Evolutionary conservation across 2,888 invertebrate genomes (phyloP).

Genomic region (Ormyrus pomaceus): DNA sequence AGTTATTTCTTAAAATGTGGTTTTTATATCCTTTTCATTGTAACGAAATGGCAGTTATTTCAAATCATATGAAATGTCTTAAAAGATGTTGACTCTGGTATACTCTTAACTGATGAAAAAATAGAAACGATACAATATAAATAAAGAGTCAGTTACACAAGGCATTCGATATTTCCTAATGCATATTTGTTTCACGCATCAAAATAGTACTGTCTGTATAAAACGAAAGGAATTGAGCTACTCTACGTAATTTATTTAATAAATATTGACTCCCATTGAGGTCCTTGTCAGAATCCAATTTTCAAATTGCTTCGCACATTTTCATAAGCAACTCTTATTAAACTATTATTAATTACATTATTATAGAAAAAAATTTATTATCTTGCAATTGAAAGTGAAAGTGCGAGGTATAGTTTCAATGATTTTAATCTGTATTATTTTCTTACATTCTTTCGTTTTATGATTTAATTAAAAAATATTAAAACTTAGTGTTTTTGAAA

Average conservation of each 20-base stretch:
- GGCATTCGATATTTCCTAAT: constrained; percentile 23
- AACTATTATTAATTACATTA: neutral
- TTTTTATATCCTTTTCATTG: no score
- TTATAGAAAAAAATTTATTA: neutral
- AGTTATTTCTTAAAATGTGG: no score
- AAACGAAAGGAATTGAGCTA: constrained; percentile 44
- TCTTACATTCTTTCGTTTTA: constrained; percentile 47
- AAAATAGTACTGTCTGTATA: constrained; percentile 44
- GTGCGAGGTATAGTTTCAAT: constrained; percentile 43
- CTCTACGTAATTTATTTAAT: constrained; percentile 62
- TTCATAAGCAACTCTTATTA: neutral
- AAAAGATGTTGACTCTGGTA: no score
- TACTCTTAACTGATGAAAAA: no score
- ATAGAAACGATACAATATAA: neutral
- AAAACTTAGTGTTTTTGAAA: constrained; percentile 31
- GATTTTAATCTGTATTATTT: constrained; percentile 28
- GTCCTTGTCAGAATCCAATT: constrained; percentile 62
- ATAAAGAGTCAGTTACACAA: constrained; percentile 25
- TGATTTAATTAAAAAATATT: constrained; percentile 35
- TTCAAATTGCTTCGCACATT: constrained; percentile 55
- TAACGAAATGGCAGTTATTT: no score
- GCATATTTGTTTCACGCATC: constrained; percentile 38
- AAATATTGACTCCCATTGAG: constrained; percentile 62
- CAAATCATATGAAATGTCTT: no score
- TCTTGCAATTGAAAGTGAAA: constrained; percentile 18